Conservation (phyloP, 2,888 invertebrate genomes). For the Rhyacophila evoluta region DNA sequence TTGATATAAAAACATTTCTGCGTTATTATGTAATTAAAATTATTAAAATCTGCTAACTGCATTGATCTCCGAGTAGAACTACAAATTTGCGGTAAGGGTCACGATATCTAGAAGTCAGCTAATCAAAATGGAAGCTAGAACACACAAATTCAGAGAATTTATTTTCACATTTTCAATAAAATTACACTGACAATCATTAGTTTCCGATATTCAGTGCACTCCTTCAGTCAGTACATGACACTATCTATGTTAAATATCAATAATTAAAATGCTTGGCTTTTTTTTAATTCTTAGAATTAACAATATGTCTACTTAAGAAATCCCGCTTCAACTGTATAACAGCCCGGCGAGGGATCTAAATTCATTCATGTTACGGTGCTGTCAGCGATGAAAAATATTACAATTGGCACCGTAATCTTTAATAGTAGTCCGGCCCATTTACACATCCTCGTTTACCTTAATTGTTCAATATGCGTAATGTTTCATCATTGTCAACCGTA, state of each 20-base stretch:
- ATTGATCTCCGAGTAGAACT: too few relatives aligned
- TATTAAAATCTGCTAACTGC: too few relatives aligned
- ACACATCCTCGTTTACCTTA: too few relatives aligned
- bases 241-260: slow-evolving; percentile 20
- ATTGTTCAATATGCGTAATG: too few relatives aligned
- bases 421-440: too few relatives aligned
- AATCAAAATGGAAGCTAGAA: slow-evolving; percentile 32
- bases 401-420: neutral
- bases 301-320: slow-evolving; percentile 32
- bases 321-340: slow-evolving; percentile 50
- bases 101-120: slow-evolving; percentile 15
- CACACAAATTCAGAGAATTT: slow-evolving; percentile 25
- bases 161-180: slow-evolving; percentile 33
- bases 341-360: slow-evolving; percentile 41
- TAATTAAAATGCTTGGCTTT: slow-evolving; percentile 47
- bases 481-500: too few relatives aligned
- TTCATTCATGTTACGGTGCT: slow-evolving; percentile 19
- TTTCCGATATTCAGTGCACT: slow-evolving; percentile 48
- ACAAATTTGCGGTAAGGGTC: neutral
- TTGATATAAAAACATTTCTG: neutral
- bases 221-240: slow-evolving; percentile 44
- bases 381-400: slow-evolving; percentile 36
- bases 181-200: slow-evolving; percentile 41
- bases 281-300: slow-evolving; percentile 32
- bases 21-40: too few relatives aligned